A percentile compares a stretch with the other conserved stretches of the same genome.
phyloP scores from a whole-genome alignment of 1,140 invertebrate species.

The Drosophila lini region DNA sequence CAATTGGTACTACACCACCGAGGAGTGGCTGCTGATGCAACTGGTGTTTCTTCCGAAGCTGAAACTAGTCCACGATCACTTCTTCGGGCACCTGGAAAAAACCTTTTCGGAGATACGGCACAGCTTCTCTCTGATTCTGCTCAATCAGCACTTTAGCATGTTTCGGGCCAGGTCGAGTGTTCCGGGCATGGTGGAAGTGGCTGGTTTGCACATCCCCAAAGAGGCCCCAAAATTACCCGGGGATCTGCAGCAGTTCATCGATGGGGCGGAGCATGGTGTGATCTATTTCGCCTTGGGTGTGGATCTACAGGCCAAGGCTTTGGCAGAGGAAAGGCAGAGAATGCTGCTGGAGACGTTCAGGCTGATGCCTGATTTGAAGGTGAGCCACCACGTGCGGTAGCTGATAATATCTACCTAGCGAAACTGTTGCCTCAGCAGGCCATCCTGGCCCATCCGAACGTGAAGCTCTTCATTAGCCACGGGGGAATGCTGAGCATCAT shows the following conservation, averaged over 20 bases:
- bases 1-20: constrained; percentile 44
- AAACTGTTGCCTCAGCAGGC: constrained; percentile 90
- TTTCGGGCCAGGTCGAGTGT: constrained; percentile 61
- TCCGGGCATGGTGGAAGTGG: constrained; percentile 66
- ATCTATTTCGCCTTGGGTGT: constrained; percentile 87
- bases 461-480: constrained; percentile 89
- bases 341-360: constrained; percentile 86
- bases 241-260: constrained; percentile 85
- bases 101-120: constrained; percentile 46
- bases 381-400: constrained; percentile 84
- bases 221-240: constrained; percentile 72
- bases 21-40: constrained; percentile 61
- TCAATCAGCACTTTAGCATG: constrained; percentile 74
- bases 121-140: constrained; percentile 58
- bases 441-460: constrained; percentile 89
- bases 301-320: constrained; percentile 85
- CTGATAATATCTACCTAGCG: constrained; percentile 86
- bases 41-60: constrained; percentile 41
- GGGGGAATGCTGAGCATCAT: constrained; percentile 89
- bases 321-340: constrained; percentile 85
- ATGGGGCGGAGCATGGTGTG: constrained; percentile 86
- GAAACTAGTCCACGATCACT: constrained; percentile 41
- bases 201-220: constrained; percentile 85
- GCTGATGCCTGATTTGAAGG: constrained; percentile 87
- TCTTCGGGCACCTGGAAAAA: constrained; percentile 53